Percentiles rank a stretch among this genome's conserved stretches.
Evolutionary conservation across 2,888 invertebrate species (phyloP).

Genomic region (Sarcophaga caerulescens): DNA sequence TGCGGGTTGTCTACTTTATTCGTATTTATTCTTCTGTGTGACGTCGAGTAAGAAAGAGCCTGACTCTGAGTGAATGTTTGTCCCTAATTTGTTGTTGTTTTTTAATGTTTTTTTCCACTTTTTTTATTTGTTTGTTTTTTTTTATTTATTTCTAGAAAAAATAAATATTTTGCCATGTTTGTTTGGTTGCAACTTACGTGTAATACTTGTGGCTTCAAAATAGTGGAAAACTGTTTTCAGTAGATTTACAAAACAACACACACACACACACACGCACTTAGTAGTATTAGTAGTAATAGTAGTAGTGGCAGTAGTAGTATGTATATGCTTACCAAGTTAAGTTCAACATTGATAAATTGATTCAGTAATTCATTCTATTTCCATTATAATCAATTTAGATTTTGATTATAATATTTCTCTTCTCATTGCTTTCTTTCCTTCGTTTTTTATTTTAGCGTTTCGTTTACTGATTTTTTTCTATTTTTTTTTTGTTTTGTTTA

Average conservation of each 20-base stretch:
- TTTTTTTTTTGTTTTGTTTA: not conserved
- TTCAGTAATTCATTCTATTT: constrained; percentile 63
- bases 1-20: constrained; percentile 79
- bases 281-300: no score
- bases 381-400: constrained; percentile 62
- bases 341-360: constrained; percentile 62
- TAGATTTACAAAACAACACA: constrained; percentile 18
- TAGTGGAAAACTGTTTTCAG: not conserved
- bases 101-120: constrained; percentile 9
- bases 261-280: not conserved
- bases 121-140: not conserved
- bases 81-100: constrained; percentile 34
- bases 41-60: not conserved
- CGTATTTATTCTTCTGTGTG: constrained; percentile 27
- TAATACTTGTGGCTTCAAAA: not conserved
- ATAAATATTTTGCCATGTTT: constrained; percentile 59
- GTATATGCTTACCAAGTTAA: not conserved
- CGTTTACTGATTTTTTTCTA: not conserved
- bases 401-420: constrained; percentile 47
- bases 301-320: no score
- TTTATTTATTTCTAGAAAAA: constrained; percentile 39
- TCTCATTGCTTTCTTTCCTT: not conserved
- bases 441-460: not conserved
- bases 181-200: not conserved
- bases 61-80: constrained; percentile 29